Evolutionary conservation across 2,888 invertebrate species (phyloP).

Genomic region (Nomada fabriciana): DNA sequence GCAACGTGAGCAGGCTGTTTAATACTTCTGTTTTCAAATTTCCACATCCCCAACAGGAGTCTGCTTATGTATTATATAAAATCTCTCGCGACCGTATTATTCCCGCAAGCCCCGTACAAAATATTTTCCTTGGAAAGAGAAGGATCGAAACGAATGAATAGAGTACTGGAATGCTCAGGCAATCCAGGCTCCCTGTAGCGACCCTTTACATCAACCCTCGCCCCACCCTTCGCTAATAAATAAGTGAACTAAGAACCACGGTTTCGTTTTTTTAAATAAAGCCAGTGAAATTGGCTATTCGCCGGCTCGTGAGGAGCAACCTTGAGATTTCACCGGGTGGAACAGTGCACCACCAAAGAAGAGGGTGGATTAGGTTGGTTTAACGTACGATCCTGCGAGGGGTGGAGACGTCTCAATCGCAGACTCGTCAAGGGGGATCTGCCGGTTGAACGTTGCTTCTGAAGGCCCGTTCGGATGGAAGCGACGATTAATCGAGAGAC

Average conservation of each 20-base stretch:
- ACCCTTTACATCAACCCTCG: constrained; percentile 36
- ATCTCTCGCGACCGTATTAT: not conserved
- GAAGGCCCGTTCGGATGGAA: constrained; percentile 56
- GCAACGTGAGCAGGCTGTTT: not conserved
- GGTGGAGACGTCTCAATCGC: constrained; percentile 73
- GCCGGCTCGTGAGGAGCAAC: constrained; percentile 25
- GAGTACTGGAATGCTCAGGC: not conserved
- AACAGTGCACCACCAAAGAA: constrained; percentile 7
- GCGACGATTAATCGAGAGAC: constrained; percentile 70
- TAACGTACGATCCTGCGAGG: constrained; percentile 63
- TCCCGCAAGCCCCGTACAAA: not conserved
- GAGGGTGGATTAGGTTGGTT: constrained; percentile 70
- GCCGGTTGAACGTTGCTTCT: constrained; percentile 55
- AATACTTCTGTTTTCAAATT: not conserved
- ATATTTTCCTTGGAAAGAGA: not conserved
- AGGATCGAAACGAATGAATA: not conserved
- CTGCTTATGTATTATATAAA: no score
- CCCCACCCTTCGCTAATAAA: constrained; percentile 1
- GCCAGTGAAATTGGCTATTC: constrained; percentile 51
- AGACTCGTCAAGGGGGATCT: constrained; percentile 71
- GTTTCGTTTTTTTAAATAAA: constrained; percentile 32
- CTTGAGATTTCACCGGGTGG: constrained; percentile 24
- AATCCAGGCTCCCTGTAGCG: not conserved
- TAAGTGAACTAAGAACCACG: constrained; percentile 20
- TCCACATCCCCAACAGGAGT: not conserved